Evolutionary conservation across 2,797 vertebrate species (phyloP).

Genomic region (Acanthurus lineatus): DNA sequence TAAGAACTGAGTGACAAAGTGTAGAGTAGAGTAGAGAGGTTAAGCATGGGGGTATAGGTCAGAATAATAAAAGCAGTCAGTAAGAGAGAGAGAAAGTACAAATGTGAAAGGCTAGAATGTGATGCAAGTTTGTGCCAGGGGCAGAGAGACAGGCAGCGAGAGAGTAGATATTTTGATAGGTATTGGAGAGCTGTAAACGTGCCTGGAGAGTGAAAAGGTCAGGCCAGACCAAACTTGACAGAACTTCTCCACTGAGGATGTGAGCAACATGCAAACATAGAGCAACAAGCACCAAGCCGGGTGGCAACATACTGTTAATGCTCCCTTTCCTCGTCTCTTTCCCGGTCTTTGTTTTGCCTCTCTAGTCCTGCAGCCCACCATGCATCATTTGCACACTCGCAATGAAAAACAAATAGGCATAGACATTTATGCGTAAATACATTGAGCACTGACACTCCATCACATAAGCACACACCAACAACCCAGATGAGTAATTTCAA

Average conservation of each 20-base stretch:
- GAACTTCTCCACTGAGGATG: slow-evolving; percentile 68
- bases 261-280: slow-evolving; percentile 79
- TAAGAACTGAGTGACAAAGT: slow-evolving; percentile 41
- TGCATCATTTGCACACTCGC: slow-evolving; percentile 43
- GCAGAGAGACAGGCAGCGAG: slow-evolving; percentile 49
- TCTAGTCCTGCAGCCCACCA: slow-evolving; percentile 15
- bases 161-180: slow-evolving; percentile 70
- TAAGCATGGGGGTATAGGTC: slow-evolving; percentile 44
- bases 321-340: slow-evolving; percentile 25
- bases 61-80: slow-evolving; percentile 51
- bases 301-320: slow-evolving; percentile 65
- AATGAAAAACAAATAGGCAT: slow-evolving; percentile 37
- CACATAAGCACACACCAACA: not conserved
- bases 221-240: slow-evolving; percentile 76
- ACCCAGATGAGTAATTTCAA: slow-evolving; percentile 42
- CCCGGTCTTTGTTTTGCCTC: slow-evolving; percentile 38
- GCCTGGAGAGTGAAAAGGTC: slow-evolving; percentile 81
- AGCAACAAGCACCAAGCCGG: slow-evolving; percentile 45
- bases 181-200: slow-evolving; percentile 75
- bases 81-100: slow-evolving; percentile 20
- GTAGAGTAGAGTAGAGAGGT: slow-evolving; percentile 15
- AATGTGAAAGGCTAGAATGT: slow-evolving; percentile 41
- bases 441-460: slow-evolving; percentile 30
- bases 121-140: slow-evolving; percentile 54
- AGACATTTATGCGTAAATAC: slow-evolving; percentile 47